phyloP scores from a whole-genome alignment of 2,888 invertebrate species.

The Ectropis crepuscularia region DNA sequence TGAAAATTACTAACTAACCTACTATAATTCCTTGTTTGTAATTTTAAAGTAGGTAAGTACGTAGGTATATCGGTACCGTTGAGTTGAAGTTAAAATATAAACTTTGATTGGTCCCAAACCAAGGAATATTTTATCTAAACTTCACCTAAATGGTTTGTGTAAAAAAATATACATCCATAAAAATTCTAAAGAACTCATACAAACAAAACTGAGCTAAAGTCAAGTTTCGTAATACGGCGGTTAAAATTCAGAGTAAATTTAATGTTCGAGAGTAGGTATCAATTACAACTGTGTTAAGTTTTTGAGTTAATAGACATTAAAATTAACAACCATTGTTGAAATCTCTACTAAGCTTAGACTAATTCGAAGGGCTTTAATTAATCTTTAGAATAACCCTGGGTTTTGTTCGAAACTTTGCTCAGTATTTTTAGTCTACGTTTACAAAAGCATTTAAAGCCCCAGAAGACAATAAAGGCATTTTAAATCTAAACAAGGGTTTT shows the following conservation, averaged over 20 bases:
- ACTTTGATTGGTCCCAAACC: too few relatives aligned
- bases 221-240: neutral
- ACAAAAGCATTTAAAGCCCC: conserved; percentile 1
- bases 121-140: too few relatives aligned
- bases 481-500: conserved; percentile 9
- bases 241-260: too few relatives aligned
- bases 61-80: too few relatives aligned
- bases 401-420: conserved; percentile 12
- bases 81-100: too few relatives aligned
- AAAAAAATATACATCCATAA: too few relatives aligned
- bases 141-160: too few relatives aligned
- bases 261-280: conserved; percentile 9
- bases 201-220: too few relatives aligned
- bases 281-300: conserved; percentile 16
- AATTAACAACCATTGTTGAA: conserved; percentile 21
- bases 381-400: conserved; percentile 10
- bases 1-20: too few relatives aligned
- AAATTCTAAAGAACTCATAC: too few relatives aligned
- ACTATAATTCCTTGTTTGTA: too few relatives aligned
- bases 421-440: conserved; percentile 5
- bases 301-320: conserved; percentile 13
- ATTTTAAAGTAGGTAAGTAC: too few relatives aligned
- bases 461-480: conserved; percentile 3
- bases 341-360: conserved; percentile 11
- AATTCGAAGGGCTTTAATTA: conserved; percentile 16